Base-by-base conservation (phyloP, 2,888 invertebrate species). In the Drosophila affinis region DNA sequence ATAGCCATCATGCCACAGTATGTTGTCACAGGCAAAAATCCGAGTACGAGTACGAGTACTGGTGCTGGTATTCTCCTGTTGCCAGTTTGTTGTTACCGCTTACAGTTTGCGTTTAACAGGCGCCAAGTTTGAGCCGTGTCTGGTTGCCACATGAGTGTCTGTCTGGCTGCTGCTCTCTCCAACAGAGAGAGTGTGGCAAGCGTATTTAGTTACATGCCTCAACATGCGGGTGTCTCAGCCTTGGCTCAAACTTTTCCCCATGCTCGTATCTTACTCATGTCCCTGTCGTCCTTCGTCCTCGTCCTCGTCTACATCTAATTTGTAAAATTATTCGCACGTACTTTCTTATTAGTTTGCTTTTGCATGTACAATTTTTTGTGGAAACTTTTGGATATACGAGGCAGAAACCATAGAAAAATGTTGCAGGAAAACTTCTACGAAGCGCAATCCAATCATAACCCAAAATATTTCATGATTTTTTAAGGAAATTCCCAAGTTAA, bases 241-340 rank as follows among this genome's bases (percentile, higher is more conserved):
- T 39, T 2, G 39, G 39, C 39, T 14, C 39, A 39, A 39, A 39
- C 39, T 39, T 62, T 65, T 64, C 21, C 24, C 10, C 17, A 46
- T 3, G n/a, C 17, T 46, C 27, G 3, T 6, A 34, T 47, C 14
- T 9, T 6, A 17, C 9, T 4, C 47, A 49, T 45, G 34, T 27
- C 27, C 44, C 46, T 17, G 48, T 24, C n/a, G 48, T 34, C 39
- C 39, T 39, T 39, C 27, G 21, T 46, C 51, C 29, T 55, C 54
- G 61, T 56, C 32, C 32, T 29, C 21, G 61, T 49, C 52, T 69
- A 64, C 72, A 65, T 79, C 70, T 87, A 85, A 87, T 87, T 85
- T 85, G 72, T 74, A 77, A 87, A 85, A 83, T 83, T 87, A 85
- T 81, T 87, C 77, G 59, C 79, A 87, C 81, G 81, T 87, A 87